Conservation (phyloP, 2,888 invertebrate species). For the Sisyra terminalis region DNA sequence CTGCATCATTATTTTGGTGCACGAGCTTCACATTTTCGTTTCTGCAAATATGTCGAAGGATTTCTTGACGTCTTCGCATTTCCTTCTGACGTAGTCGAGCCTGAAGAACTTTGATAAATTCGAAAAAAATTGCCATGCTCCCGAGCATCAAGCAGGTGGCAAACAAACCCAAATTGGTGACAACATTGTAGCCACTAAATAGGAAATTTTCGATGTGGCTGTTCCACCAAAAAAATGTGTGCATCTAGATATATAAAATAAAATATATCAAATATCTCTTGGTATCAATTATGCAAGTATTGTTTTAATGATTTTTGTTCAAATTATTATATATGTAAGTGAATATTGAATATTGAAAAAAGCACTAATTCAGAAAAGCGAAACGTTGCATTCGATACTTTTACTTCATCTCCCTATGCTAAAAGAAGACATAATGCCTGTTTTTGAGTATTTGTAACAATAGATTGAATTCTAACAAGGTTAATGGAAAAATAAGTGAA, state of each 20-base stretch:
- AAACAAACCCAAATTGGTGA: slow-evolving; percentile 33
- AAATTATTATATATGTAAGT: too few relatives aligned
- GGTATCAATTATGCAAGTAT: too few relatives aligned
- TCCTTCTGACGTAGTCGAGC: slow-evolving; percentile 27
- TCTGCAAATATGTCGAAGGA: slow-evolving; percentile 21
- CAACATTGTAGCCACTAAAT: slow-evolving; percentile 41
- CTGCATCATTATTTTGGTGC: too few relatives aligned
- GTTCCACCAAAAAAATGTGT: slow-evolving; percentile 51
- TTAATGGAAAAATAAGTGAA: too few relatives aligned
- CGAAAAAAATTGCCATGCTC: slow-evolving; percentile 41
- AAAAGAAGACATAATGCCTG: too few relatives aligned
- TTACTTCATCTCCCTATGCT: too few relatives aligned
- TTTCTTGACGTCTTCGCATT: slow-evolving; percentile 21
- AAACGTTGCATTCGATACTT: too few relatives aligned
- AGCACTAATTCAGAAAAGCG: too few relatives aligned
- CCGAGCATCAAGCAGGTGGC: slow-evolving; percentile 40
- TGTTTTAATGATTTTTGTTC: too few relatives aligned
- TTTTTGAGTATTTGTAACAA: too few relatives aligned
- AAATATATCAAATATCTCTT: background rate
- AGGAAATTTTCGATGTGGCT: slow-evolving; percentile 43
- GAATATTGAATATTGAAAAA: too few relatives aligned
- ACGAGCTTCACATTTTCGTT: slow-evolving; percentile 23
- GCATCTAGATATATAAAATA: slow-evolving; percentile 27
- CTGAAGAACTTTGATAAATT: slow-evolving; percentile 33
- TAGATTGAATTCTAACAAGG: too few relatives aligned